phyloP scores from a whole-genome alignment of 2,113 vertebrate genomes.

The Taxidea taxus region DNA sequence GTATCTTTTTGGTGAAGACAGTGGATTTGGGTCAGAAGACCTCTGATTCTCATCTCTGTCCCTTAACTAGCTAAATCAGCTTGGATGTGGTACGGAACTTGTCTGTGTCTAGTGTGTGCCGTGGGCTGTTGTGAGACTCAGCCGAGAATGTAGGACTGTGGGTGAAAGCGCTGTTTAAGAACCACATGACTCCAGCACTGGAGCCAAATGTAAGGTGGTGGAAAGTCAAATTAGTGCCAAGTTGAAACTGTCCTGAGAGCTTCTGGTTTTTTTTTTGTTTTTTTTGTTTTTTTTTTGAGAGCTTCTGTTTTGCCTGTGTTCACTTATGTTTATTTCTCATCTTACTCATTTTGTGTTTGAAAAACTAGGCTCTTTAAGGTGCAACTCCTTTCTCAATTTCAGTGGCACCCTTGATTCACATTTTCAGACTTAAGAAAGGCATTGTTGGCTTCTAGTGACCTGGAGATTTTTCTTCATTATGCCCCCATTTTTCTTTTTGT shows the following conservation, averaged over 20 bases:
- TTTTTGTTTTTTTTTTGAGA: too few relatives aligned
- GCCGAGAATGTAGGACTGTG: background rate
- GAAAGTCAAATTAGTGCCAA: background rate
- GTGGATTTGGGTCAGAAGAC: background rate
- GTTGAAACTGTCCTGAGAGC: background rate
- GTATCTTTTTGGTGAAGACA: background rate
- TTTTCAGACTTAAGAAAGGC: background rate
- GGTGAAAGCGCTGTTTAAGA: background rate
- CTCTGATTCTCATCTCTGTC: background rate
- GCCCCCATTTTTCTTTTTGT: background rate
- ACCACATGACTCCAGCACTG: background rate
- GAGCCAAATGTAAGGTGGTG: background rate
- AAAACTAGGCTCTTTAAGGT: background rate
- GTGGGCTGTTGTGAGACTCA: background rate
- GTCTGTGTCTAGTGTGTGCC: background rate
- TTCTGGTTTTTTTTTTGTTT: too few relatives aligned
- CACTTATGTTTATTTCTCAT: background rate
- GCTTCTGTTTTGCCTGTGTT: background rate
- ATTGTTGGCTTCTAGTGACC: background rate
- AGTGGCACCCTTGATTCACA: background rate
- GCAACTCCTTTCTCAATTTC: background rate
- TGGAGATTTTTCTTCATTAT: background rate
- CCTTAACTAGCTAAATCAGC: background rate
- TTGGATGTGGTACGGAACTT: background rate
- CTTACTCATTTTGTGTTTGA: background rate